Evolutionary conservation across 1,140 invertebrate genomes (phyloP), one percentile per base, ranked within the genome.

Genomic region (Contarinia nasturtii): DNA sequence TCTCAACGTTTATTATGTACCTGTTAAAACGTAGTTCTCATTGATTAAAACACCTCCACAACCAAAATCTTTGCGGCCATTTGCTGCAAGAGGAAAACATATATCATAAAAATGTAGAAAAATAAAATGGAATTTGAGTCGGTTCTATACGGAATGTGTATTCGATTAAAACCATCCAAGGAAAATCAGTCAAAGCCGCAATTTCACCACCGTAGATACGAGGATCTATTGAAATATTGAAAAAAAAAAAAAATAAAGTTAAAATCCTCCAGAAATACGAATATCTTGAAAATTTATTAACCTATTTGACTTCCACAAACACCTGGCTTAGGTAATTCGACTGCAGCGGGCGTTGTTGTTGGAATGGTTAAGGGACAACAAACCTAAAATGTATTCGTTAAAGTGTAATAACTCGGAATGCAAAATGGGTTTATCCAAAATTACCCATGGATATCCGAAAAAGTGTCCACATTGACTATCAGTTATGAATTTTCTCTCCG

Each of bases 41-140:
- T n/a, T n/a, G n/a, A n/a, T n/a, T 1, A 80, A 57, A 3, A 69
- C 63, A 1, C 74, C 78, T 2, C 73, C 76, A 51, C 77, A 81
- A 27, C 57, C 56, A 55, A 55, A 67, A 15, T 60, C 58, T 5
- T 59, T 10, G n/a, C n/a, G n/a, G 15, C 15, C 41, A 10, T 7
- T 14, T 7, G 7, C 15, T 7, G n/a, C n/a, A n/a, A n/a, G n/a
- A n/a, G n/a, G n/a, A n/a, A n/a, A n/a, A n/a, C n/a, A n/a, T n/a
- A n/a, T n/a, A n/a, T n/a, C n/a, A n/a, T n/a, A n/a, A n/a, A n/a
- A n/a, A n/a, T n/a, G n/a, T n/a, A n/a, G n/a, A n/a, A n/a, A n/a
- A n/a, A n/a, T n/a, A n/a, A n/a, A n/a, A n/a, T n/a, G n/a, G n/a
- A n/a, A n/a, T n/a, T n/a, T n/a, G n/a, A n/a, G n/a, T 36, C 34